These are phyloP conservation scores for Athene cunicularia DNA, from an alignment of 2,113 vertebrate species.

Conservation along the genomic window DNA sequence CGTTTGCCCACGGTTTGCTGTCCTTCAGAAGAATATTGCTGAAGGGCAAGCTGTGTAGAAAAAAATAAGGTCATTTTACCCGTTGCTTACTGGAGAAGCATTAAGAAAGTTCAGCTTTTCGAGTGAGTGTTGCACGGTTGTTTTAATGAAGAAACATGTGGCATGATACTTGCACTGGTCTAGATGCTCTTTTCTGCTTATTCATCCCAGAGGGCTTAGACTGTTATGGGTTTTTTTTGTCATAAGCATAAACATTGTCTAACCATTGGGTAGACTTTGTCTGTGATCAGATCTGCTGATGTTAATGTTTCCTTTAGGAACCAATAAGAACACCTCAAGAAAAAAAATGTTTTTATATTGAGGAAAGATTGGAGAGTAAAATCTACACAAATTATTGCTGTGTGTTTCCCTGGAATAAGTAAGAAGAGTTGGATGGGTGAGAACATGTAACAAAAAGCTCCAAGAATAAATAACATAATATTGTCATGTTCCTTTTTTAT, in stretches of 20 bases:
- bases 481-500: neutral
- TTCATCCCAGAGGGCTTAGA: neutral
- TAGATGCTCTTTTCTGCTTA: constrained; percentile 17
- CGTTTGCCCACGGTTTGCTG: neutral
- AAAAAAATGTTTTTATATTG: neutral
- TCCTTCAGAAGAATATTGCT: neutral
- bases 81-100: neutral
- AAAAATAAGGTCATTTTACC: neutral
- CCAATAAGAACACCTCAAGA: neutral
- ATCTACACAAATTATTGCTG: neutral
- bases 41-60: neutral
- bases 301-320: neutral
- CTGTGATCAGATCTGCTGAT: neutral
- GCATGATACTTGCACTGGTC: neutral
- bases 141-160: neutral
- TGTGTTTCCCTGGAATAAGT: neutral
- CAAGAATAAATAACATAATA: neutral
- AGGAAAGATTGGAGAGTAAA: neutral
- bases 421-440: neutral
- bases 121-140: neutral
- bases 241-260: neutral
- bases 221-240: neutral
- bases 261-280: neutral
- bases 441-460: neutral
- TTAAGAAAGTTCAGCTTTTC: neutral